A percentile compares a stretch with the other conserved stretches of the same genome.
phyloP scores from a whole-genome alignment of 2,888 invertebrate species.

The Adela reaumurella region DNA sequence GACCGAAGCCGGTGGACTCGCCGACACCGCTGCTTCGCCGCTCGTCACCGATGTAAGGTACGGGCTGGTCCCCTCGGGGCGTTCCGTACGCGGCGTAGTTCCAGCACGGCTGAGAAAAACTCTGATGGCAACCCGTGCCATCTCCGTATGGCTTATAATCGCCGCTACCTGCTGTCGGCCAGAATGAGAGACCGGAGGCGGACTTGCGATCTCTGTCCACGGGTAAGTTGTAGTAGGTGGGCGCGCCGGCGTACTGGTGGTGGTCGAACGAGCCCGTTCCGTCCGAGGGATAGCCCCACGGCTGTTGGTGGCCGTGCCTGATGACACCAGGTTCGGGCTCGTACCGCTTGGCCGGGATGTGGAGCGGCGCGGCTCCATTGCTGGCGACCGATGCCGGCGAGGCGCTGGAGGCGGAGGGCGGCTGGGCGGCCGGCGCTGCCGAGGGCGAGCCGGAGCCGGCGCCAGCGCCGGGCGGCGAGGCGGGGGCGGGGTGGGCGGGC shows the following conservation, averaged over 20 bases:
- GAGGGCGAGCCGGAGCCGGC: conserved; percentile 53
- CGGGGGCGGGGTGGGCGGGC: conserved; percentile 43
- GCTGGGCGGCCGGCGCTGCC: conserved; percentile 67
- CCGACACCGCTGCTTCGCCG: conserved; percentile 65
- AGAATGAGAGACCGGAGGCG: conserved; percentile 59
- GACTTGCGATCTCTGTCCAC: conserved; percentile 63
- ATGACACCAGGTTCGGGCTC: conserved; percentile 68
- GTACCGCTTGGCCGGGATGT: conserved; percentile 85
- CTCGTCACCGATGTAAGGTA: conserved; percentile 68
- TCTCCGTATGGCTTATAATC: conserved; percentile 62
- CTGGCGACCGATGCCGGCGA: conserved; percentile 61
- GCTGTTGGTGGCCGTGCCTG: conserved; percentile 69
- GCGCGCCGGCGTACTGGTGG: conserved; percentile 67
- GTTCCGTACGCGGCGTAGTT: conserved; percentile 65
- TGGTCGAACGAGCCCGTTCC: conserved; percentile 61
- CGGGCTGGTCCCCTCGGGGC: conserved; percentile 62
- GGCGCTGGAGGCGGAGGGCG: conserved; percentile 53
- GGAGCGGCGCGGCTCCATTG: conserved; percentile 74
- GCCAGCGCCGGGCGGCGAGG: conserved; percentile 52
- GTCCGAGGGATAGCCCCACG: conserved; percentile 73
- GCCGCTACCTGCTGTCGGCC: conserved; percentile 59
- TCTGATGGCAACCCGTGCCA: conserved; percentile 61
- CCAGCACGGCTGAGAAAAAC: conserved; percentile 71
- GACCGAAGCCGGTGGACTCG: conserved; percentile 63
- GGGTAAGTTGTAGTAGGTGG: conserved; percentile 73